Evolutionary conservation across 2,888 invertebrate genomes (phyloP).

Genomic region (Ernsta delagoae): DNA sequence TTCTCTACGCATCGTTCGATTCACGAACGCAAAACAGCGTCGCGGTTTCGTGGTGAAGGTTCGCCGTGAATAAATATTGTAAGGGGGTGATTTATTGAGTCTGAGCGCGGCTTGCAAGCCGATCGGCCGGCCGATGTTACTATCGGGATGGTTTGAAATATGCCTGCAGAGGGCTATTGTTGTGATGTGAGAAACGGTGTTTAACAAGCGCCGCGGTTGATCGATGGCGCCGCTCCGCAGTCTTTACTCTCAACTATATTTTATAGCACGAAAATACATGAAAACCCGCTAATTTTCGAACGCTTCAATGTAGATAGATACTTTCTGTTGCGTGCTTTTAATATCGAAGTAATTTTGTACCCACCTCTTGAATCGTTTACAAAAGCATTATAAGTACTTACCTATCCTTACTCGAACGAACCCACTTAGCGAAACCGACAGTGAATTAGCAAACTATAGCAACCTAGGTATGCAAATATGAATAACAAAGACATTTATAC

Average conservation of each 20-base stretch:
- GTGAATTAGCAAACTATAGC: not conserved
- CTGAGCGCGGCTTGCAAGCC: conserved; percentile 66
- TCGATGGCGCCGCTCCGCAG: conserved; percentile 57
- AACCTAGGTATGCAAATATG: not conserved
- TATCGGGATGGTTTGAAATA: conserved; percentile 82
- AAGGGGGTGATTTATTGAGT: conserved; percentile 81
- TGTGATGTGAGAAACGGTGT: conserved; percentile 83
- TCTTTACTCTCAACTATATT: conserved; percentile 64
- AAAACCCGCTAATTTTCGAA: conserved; percentile 61
- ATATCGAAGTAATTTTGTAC: conserved; percentile 29
- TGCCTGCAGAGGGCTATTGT: conserved; percentile 80
- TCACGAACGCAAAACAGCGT: conserved; percentile 48
- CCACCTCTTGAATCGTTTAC: conserved; percentile 21
- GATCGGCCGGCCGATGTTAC: conserved; percentile 75
- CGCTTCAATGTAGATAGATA: conserved; percentile 28
- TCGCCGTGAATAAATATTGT: conserved; percentile 81
- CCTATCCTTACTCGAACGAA: not conserved
- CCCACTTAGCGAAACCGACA: not conserved
- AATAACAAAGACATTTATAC: conserved; percentile 2
- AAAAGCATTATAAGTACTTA: conserved; percentile 15
- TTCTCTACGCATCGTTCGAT: conserved; percentile 24
- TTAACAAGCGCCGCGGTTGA: conserved; percentile 80
- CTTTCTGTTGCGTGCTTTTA: conserved; percentile 35
- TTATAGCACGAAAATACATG: conserved; percentile 67
- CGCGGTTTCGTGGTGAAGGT: conserved; percentile 64